Evolutionary conservation across 1,140 invertebrate genomes (phyloP).

Genomic region (Apis florea): DNA sequence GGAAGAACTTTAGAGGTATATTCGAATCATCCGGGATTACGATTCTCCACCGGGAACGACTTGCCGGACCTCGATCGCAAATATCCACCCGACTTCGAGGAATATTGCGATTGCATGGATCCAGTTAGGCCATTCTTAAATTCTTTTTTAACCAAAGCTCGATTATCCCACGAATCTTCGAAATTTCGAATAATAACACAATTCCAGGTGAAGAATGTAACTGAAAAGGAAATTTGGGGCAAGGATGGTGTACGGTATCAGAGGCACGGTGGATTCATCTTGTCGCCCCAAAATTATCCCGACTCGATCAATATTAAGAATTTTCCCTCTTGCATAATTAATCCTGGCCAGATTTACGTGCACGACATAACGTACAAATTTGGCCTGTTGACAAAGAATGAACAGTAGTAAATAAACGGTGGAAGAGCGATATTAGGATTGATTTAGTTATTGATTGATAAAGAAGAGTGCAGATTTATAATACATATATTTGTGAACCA

Average conservation of each 20-base stretch:
- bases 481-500: conserved; percentile 44
- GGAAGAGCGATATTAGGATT: no score
- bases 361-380: conserved; percentile 81
- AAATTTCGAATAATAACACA: not conserved
- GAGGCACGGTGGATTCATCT: conserved; percentile 82
- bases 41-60: conserved; percentile 84
- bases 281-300: conserved; percentile 85
- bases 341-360: conserved; percentile 81
- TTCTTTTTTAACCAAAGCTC: not conserved
- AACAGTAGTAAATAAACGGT: no score
- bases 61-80: conserved; percentile 71
- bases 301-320: conserved; percentile 82
- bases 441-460: no score
- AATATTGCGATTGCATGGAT: conserved; percentile 16
- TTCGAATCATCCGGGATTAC: conserved; percentile 83
- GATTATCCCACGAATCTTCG: not conserved
- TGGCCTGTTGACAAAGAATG: conserved; percentile 51
- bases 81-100: conserved; percentile 49
- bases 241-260: conserved; percentile 81
- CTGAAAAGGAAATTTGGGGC: conserved; percentile 71
- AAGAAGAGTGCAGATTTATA: conserved; percentile 11
- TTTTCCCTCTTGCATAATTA: conserved; percentile 77
- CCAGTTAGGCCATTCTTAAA: conserved; percentile 11
- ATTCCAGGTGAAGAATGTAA: not conserved
- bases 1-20: conserved; percentile 81